Conservation (phyloP, 2,113 vertebrate genomes). For the Tetrax tetrax region DNA sequence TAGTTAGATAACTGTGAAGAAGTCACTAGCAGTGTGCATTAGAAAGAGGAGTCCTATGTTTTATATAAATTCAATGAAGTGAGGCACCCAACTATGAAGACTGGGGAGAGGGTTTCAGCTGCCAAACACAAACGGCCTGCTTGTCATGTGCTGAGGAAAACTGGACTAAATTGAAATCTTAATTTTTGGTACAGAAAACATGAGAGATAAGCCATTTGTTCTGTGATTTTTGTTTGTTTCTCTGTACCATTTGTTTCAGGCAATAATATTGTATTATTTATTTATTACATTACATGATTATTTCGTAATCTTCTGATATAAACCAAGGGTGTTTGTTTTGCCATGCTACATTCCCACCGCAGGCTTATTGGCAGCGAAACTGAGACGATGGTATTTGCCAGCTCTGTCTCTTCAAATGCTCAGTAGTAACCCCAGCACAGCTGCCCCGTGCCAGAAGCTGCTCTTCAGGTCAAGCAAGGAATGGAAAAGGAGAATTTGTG, state of each 20-base stretch:
- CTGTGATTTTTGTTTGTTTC: background rate
- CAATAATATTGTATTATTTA: background rate
- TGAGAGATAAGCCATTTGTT: background rate
- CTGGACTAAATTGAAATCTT: background rate
- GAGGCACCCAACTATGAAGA: background rate
- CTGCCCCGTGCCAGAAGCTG: fast-evolving
- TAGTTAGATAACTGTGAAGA: background rate
- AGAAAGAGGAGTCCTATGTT: background rate
- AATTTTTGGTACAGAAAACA: background rate
- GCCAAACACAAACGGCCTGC: background rate
- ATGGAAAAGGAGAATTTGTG: background rate
- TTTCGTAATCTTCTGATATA: background rate
- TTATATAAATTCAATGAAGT: background rate
- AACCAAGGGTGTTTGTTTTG: background rate
- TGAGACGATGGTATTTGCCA: background rate
- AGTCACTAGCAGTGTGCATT: background rate
- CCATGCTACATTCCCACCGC: background rate
- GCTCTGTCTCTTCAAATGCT: background rate
- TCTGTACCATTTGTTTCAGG: background rate
- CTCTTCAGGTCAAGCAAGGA: background rate
- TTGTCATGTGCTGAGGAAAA: background rate
- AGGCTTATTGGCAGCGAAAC: background rate
- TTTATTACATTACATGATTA: background rate
- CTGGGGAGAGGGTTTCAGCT: background rate
- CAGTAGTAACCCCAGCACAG: background rate